phyloP scores from a whole-genome alignment of 1,140 invertebrate species.

The Bombus haemorrhoidalis region DNA sequence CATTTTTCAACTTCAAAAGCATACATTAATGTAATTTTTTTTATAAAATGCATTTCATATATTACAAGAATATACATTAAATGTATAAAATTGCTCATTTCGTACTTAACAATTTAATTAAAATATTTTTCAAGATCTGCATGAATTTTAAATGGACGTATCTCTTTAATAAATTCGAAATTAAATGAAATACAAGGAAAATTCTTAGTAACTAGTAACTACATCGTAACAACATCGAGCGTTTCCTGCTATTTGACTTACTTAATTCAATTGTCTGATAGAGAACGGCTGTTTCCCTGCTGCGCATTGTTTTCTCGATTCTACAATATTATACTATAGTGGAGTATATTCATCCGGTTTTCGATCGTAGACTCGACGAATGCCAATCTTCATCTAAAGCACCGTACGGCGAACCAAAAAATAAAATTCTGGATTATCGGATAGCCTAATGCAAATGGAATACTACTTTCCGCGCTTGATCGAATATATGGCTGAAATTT shows the following conservation, averaged over 20 bases:
- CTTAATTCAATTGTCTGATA: conserved; percentile 68
- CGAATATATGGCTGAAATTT: conserved; percentile 38
- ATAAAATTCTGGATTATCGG: conserved; percentile 20
- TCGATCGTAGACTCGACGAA: background rate
- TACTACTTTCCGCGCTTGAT: conserved; percentile 19
- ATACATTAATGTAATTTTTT: background rate
- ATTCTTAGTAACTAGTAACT: conserved; percentile 25
- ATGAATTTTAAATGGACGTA: background rate
- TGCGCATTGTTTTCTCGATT: conserved; percentile 3
- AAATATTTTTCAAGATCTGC: background rate
- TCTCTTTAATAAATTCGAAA: conserved; percentile 57
- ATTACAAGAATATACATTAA: background rate
- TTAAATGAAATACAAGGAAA: conserved; percentile 59
- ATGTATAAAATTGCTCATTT: background rate
- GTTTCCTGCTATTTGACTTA: conserved; percentile 69
- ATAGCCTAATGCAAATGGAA: conserved; percentile 17
- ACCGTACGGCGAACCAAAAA: background rate
- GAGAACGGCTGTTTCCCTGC: conserved; percentile 46
- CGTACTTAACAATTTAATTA: conserved; percentile 1
- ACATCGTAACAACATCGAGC: conserved; percentile 35
- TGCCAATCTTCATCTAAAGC: conserved; percentile 28
- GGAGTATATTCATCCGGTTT: conserved; percentile 34
- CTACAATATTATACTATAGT: background rate
- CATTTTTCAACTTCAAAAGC: background rate
- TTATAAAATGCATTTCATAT: background rate